These are phyloP conservation scores for Ophion obscuratus DNA, from an alignment of 2,888 invertebrate species.

Conservation along the genomic window DNA sequence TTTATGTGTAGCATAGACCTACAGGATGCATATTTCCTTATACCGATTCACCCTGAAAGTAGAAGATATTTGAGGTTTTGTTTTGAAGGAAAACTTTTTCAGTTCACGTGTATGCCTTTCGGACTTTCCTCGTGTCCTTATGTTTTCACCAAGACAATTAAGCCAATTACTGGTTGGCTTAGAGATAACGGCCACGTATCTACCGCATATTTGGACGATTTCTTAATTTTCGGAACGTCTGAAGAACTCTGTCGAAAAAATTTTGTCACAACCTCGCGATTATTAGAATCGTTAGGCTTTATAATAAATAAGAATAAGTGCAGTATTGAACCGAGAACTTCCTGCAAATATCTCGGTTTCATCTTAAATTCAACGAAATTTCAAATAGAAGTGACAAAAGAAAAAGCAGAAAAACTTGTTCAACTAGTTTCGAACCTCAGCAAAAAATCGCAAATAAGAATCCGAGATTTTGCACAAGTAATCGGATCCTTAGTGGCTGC, in stretches of 20 bases:
- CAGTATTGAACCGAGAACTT: conserved; percentile 18
- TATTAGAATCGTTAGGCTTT: conserved; percentile 38
- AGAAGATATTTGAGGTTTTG: conserved; percentile 58
- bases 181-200: conserved; percentile 15
- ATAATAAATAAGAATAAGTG: conserved; percentile 47
- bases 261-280: not conserved
- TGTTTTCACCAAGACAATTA: conserved; percentile 34
- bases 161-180: conserved; percentile 25
- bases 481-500: conserved; percentile 34
- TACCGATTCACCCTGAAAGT: conserved; percentile 12
- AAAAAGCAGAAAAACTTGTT: conserved; percentile 27
- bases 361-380: conserved; percentile 33
- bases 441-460: conserved; percentile 23
- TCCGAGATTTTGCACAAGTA: conserved; percentile 48
- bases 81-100: conserved; percentile 44
- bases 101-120: conserved; percentile 53
- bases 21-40: no score
- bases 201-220: conserved; percentile 34
- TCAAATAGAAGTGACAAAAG: conserved; percentile 11
- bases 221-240: conserved; percentile 29
- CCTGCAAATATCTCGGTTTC: conserved; percentile 40
- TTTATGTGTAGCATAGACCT: no score
- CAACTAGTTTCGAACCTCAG: conserved; percentile 6
- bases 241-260: conserved; percentile 5
- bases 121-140: conserved; percentile 48